These are phyloP conservation scores for Biston stratarius DNA, from an alignment of 2,888 invertebrate genomes.

Conservation along the genomic window DNA sequence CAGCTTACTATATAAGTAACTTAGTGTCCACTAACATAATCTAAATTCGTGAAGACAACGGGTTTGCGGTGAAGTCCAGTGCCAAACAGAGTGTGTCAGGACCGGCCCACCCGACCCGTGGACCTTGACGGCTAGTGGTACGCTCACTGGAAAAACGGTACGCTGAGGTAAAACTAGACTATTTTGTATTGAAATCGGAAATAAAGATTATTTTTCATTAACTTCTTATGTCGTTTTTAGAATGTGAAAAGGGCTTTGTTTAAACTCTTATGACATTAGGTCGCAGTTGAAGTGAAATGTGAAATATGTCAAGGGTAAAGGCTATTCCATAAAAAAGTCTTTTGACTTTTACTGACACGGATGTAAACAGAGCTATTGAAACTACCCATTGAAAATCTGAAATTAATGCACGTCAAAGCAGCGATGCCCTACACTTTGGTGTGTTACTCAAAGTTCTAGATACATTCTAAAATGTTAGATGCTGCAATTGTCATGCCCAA, in stretches of 20 bases:
- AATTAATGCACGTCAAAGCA: no score
- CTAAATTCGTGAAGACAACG: conserved; percentile 58
- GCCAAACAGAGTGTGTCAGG: conserved; percentile 79
- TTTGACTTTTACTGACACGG: no score
- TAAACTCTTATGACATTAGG: background rate
- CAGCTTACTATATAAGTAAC: conserved; percentile 12
- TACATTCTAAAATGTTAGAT: no score
- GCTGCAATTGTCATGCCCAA: no score
- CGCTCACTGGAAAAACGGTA: conserved; percentile 29
- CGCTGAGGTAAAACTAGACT: conserved; percentile 9
- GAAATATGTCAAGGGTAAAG: no score
- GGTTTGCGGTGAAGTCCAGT: conserved; percentile 64
- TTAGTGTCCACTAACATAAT: conserved; percentile 7
- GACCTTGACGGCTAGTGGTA: conserved; percentile 66
- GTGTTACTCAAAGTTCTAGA: no score
- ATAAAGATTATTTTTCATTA: background rate
- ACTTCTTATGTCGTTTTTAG: background rate
- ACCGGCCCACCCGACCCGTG: conserved; percentile 54
- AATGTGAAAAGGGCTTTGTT: background rate
- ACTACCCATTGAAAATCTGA: no score
- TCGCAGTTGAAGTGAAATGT: no score
- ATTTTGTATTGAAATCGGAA: background rate
- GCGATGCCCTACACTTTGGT: no score
- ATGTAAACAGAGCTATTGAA: no score
- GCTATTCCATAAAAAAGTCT: no score